Conservation (phyloP, 2,113 vertebrate species). For the Petroica traversi region DNA sequence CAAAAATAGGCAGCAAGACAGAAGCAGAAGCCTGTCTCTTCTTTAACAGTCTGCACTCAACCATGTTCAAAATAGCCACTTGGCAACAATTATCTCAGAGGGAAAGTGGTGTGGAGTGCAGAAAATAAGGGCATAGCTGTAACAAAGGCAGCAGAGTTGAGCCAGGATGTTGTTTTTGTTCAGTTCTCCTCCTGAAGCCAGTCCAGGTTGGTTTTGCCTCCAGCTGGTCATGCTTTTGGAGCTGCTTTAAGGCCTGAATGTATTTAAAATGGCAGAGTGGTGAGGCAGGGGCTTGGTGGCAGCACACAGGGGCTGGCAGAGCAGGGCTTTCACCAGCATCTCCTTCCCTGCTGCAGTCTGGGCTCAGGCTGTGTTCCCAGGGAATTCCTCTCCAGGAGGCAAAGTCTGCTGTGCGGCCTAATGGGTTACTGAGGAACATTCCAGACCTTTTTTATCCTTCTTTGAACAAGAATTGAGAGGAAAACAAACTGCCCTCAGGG, state of each 20-base stretch:
- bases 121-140: not conserved
- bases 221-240: not conserved
- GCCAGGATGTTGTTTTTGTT: not conserved
- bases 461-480: not conserved
- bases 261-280: not conserved
- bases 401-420: not conserved
- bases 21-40: not conserved
- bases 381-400: not conserved
- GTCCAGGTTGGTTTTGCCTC: not conserved
- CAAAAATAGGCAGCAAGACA: not conserved
- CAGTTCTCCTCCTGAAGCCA: not conserved
- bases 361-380: not conserved
- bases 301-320: not conserved
- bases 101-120: not conserved
- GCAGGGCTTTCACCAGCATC: not conserved
- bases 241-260: not conserved
- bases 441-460: not conserved
- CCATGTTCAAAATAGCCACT: slow-evolving; percentile 14
- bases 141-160: not conserved
- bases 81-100: slow-evolving; percentile 13
- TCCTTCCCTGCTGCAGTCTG: not conserved
- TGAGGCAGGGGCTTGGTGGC: not conserved
- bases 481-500: not conserved
- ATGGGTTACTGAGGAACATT: not conserved
- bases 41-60: not conserved